Evolutionary conservation across 2,888 invertebrate species (phyloP).

Genomic region (Drosophila histrio): DNA sequence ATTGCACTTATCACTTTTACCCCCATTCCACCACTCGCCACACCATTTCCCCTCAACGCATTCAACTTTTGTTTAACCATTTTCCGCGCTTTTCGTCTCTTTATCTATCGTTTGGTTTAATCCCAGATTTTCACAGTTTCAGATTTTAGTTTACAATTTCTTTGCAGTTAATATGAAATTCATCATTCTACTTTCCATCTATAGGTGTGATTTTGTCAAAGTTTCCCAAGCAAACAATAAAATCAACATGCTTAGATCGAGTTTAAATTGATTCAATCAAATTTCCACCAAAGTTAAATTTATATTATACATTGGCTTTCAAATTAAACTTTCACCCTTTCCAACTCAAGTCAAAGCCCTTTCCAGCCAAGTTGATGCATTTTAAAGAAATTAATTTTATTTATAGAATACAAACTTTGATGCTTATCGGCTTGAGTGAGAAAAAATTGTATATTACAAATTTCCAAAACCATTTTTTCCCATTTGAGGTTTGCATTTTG

Average conservation of each 20-base stretch:
- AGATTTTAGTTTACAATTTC: slow-evolving; percentile 10
- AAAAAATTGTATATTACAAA: neutral
- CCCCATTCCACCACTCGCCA: neutral
- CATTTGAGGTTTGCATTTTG: neutral
- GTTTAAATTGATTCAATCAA: too few relatives aligned
- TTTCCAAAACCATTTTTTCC: neutral
- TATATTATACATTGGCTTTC: neutral
- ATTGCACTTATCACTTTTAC: slow-evolving; percentile 71
- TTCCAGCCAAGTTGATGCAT: neutral
- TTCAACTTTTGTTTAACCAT: slow-evolving; percentile 5
- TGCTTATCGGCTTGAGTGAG: neutral
- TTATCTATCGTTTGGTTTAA: slow-evolving; percentile 40
- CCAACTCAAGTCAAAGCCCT: neutral
- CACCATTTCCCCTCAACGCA: neutral
- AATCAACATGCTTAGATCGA: too few relatives aligned
- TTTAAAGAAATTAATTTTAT: neutral
- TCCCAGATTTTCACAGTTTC: slow-evolving; percentile 42
- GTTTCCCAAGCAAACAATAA: neutral
- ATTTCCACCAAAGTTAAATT: too few relatives aligned
- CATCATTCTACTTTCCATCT: neutral
- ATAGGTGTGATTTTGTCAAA: neutral
- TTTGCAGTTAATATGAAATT: neutral
- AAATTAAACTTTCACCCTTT: neutral
- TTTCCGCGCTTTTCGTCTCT: slow-evolving; percentile 6
- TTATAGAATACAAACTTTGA: neutral